phyloP scores from a whole-genome alignment of 2,113 vertebrate genomes.

The Charadrius vociferus region DNA sequence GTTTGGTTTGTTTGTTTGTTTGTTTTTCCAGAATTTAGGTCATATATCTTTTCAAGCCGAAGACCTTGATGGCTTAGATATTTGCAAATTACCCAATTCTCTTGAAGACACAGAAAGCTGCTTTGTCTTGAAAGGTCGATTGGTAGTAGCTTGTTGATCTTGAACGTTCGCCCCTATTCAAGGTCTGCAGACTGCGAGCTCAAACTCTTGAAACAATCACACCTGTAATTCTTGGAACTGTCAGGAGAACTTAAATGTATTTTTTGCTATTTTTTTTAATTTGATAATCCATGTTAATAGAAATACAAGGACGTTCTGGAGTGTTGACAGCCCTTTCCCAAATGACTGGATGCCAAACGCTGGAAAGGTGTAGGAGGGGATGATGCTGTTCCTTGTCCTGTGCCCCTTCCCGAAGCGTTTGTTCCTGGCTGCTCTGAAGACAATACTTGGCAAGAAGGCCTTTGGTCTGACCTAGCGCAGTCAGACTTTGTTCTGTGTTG shows the following conservation, averaged over 20 bases:
- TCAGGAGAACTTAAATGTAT: background rate
- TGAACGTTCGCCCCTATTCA: background rate
- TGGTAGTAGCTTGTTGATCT: background rate
- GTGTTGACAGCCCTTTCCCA: background rate
- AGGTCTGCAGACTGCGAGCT: background rate
- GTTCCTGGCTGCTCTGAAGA: background rate
- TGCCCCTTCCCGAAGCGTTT: background rate
- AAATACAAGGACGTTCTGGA: background rate
- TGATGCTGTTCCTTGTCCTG: conserved; percentile 13
- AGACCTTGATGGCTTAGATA: background rate
- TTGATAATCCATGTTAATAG: background rate
- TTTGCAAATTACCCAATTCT: background rate
- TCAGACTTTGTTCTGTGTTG: background rate
- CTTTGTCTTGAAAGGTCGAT: background rate
- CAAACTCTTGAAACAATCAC: background rate
- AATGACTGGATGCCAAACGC: background rate
- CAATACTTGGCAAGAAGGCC: background rate
- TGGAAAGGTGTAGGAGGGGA: background rate
- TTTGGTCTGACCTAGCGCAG: background rate
- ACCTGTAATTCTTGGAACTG: background rate
- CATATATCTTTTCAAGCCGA: background rate
- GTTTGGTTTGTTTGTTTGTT: no score
- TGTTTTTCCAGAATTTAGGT: background rate
- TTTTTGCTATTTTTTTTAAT: background rate
- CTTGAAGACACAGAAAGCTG: background rate